Conservation (phyloP, 2,888 invertebrate genomes). For the Uloborus plumipes region DNA sequence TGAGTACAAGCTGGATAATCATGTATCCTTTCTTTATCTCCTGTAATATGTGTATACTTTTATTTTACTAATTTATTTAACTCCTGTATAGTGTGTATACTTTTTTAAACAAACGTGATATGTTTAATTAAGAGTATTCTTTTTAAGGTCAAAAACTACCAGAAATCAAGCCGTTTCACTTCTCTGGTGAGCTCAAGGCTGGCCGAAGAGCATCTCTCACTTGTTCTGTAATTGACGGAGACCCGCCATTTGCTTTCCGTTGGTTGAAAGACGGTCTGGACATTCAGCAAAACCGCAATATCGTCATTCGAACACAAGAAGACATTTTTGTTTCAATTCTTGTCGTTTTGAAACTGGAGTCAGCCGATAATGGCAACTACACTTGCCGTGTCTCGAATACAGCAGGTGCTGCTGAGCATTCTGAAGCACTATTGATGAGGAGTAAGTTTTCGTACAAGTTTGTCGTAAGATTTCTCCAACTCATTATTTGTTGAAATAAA, state of each 20-base stretch:
- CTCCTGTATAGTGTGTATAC: too few relatives aligned
- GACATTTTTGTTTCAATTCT: constrained; percentile 7
- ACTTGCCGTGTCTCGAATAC: constrained; percentile 15
- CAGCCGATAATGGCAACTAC: constrained; percentile 17
- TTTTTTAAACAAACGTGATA: too few relatives aligned
- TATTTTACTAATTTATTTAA: too few relatives aligned
- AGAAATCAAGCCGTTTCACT: constrained; percentile 17
- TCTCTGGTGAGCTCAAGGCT: constrained; percentile 8
- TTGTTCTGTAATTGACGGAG: constrained; percentile 38
- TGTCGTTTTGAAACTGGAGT: not conserved
- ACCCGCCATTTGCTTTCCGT: constrained; percentile 46
- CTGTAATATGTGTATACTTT: too few relatives aligned
- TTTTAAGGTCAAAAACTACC: constrained; percentile 4
- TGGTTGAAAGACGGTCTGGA: constrained; percentile 52
- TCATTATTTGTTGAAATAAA: too few relatives aligned
- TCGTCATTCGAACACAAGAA: constrained; percentile 1
- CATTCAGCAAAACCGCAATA: not conserved
- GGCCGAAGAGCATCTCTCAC: not conserved
- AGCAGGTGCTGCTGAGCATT: constrained; percentile 17
- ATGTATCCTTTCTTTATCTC: too few relatives aligned
- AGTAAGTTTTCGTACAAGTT: not conserved
- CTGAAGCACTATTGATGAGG: not conserved
- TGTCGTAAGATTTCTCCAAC: too few relatives aligned
- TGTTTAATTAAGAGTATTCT: too few relatives aligned
- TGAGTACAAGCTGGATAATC: too few relatives aligned